Conservation (phyloP, 2,113 vertebrate genomes). For the Larimichthys crocea region DNA sequence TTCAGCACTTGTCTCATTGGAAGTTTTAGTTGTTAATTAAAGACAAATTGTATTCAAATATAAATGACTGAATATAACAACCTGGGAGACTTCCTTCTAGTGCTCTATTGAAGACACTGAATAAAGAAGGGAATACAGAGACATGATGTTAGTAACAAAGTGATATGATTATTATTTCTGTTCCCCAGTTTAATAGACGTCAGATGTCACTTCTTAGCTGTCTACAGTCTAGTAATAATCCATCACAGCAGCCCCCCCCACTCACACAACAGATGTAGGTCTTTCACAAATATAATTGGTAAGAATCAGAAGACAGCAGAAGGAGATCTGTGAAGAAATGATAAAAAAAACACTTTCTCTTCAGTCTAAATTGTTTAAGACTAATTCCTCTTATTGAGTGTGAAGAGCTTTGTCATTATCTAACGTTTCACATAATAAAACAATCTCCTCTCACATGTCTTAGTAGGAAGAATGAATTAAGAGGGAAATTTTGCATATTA, state of each 20-base stretch:
- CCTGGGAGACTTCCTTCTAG: conserved; percentile 4
- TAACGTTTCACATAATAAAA: conserved; percentile 39
- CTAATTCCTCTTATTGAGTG: conserved; percentile 19
- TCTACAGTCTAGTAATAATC: not conserved
- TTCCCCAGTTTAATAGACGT: conserved; percentile 17
- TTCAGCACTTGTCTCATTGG: conserved; percentile 10
- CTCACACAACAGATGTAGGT: conserved; percentile 56
- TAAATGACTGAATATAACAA: conserved; percentile 14
- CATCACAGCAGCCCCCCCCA: conserved; percentile 10
- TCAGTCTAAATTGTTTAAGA: conserved; percentile 25
- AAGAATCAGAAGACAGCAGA: conserved; percentile 27
- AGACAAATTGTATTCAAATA: conserved; percentile 33
- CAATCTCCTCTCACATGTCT: conserved; percentile 27
- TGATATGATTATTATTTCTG: not conserved
- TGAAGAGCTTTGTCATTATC: conserved; percentile 3
- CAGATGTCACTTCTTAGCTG: not conserved
- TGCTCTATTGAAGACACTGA: not conserved
- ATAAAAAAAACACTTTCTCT: not conserved
- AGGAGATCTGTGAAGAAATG: conserved; percentile 32
- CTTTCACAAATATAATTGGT: conserved; percentile 47
- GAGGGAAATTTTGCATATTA: conserved; percentile 27
- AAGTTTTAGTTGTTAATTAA: conserved; percentile 26
- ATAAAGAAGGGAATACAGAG: conserved; percentile 10
- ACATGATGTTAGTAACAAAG: not conserved
- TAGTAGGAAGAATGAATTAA: conserved; percentile 47